A percentile compares a stretch with the other conserved stretches of the same genome.
These are phyloP conservation scores for Caretta caretta DNA, from an alignment of 2,113 vertebrate species.

Conservation along the genomic window DNA sequence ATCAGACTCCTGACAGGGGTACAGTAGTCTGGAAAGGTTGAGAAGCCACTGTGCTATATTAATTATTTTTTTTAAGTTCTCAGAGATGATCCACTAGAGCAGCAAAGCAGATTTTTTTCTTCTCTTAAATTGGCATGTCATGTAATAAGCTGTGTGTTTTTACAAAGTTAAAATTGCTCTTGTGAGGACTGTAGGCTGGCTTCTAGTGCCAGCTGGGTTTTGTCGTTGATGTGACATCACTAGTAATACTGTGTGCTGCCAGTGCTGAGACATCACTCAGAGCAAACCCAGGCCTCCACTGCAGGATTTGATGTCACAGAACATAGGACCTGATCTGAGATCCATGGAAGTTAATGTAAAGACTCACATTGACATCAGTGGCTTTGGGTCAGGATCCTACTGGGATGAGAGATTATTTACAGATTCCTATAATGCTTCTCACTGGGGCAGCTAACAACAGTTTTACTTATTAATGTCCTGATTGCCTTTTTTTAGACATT, in stretches of 20 bases:
- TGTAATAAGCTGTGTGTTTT: not conserved
- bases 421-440: not conserved
- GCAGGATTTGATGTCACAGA: not conserved
- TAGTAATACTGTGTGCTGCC: not conserved
- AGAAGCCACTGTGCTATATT: too few species aligned
- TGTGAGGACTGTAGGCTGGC: not conserved
- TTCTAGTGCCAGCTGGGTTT: not conserved
- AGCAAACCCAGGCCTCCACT: not conserved
- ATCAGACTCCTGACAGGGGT: too few species aligned
- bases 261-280: not conserved
- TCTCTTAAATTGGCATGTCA: not conserved
- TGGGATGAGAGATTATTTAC: not conserved
- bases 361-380: not conserved
- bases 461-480: not conserved
- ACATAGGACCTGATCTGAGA: not conserved
- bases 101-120: not conserved
- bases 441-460: not conserved
- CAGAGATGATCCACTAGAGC: not conserved
- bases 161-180: not conserved
- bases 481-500: not conserved
- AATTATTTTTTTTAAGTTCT: too few species aligned
- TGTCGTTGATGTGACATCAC: not conserved
- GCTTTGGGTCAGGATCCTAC: not conserved
- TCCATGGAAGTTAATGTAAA: not conserved
- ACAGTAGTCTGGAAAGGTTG: too few species aligned